phyloP scores from a whole-genome alignment of 2,888 invertebrate species.

The Drosophila phalerata region DNA sequence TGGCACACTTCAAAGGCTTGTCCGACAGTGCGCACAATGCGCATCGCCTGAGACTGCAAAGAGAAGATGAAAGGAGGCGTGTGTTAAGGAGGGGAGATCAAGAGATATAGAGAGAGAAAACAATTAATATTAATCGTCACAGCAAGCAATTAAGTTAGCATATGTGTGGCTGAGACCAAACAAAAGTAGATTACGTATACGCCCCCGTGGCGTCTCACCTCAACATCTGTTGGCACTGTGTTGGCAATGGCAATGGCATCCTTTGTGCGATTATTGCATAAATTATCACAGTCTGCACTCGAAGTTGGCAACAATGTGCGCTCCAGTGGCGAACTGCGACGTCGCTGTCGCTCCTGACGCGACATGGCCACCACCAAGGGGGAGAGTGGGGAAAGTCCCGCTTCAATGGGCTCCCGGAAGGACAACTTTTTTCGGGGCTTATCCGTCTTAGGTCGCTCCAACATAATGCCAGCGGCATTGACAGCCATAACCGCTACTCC shows the following conservation, averaged over 20 bases:
- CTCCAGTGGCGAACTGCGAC: conserved; percentile 78
- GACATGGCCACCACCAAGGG: conserved; percentile 38
- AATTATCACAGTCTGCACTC: conserved; percentile 68
- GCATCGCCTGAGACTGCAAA: conserved; percentile 98
- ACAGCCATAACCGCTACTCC: neutral
- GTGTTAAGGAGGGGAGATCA: neutral
- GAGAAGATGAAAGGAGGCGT: conserved; percentile 32
- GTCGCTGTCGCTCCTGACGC: conserved; percentile 61
- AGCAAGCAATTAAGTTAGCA: conserved; percentile 35
- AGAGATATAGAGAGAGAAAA: conserved; percentile 3
- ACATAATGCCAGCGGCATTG: conserved; percentile 59
- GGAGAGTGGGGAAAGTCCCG: conserved; percentile 46
- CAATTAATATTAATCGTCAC: conserved; percentile 57
- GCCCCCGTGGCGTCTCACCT: conserved; percentile 45
- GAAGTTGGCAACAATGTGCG: conserved; percentile 24
- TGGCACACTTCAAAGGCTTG: conserved; percentile 99
- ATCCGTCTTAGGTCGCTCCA: conserved; percentile 82
- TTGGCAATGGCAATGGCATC: conserved; percentile 64
- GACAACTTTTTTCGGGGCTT: conserved; percentile 94
- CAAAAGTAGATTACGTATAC: conserved; percentile 58
- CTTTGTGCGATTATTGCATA: conserved; percentile 75
- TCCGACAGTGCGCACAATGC: conserved; percentile 98
- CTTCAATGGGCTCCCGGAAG: conserved; percentile 90
- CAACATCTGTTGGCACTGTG: neutral
- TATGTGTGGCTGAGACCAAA: neutral